Evolutionary conservation across 2,113 vertebrate species (phyloP).

Genomic region (Tachysurus vachellii): DNA sequence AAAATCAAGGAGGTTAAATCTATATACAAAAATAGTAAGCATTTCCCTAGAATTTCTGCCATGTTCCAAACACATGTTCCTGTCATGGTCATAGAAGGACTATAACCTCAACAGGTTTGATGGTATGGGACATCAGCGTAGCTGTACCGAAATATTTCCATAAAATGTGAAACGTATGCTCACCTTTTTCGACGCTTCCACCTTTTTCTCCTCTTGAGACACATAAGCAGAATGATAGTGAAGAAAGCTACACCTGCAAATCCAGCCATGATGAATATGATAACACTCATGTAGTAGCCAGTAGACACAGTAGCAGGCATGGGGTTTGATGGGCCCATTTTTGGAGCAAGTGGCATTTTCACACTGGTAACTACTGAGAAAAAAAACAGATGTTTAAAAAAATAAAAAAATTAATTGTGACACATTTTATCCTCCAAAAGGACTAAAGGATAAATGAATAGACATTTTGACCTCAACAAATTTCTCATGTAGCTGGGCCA

Average conservation of each 20-base stretch:
- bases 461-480: background rate
- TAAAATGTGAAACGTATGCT: background rate
- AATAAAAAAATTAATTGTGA: background rate
- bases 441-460: background rate
- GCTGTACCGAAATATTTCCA: background rate
- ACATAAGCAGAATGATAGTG: constrained; percentile 74
- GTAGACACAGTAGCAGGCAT: constrained; percentile 72
- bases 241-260: constrained; percentile 78
- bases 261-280: constrained; percentile 83
- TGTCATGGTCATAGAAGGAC: background rate
- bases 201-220: constrained; percentile 79
- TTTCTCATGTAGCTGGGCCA: background rate
- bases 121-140: background rate
- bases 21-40: background rate
- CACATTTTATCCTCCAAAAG: background rate
- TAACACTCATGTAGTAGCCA: constrained; percentile 88
- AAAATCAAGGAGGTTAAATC: background rate
- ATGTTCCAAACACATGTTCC: background rate
- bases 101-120: background rate
- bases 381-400: constrained; percentile 3
- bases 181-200: constrained; percentile 88
- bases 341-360: constrained; percentile 69
- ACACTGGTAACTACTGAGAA: constrained; percentile 65
- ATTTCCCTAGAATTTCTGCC: background rate
- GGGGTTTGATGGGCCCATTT: constrained; percentile 62